A percentile compares a stretch with the other conserved stretches of the same genome.
Conservation (phyloP, 2,888 invertebrate genomes). For the Lochmaea capreae region DNA sequence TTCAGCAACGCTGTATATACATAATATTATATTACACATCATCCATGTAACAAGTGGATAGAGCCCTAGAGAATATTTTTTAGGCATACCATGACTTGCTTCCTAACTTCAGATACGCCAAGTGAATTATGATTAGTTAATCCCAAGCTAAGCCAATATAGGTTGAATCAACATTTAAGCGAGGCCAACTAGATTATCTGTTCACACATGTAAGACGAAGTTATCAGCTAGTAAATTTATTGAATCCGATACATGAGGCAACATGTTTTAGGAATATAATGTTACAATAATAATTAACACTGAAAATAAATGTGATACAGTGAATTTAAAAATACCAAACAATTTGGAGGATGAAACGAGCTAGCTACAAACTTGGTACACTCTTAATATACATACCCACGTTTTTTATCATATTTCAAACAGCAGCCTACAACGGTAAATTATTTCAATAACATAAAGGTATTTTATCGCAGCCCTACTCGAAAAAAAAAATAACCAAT, state of each 20-base stretch:
- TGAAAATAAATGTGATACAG: not conserved
- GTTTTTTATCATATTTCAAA: too few species aligned
- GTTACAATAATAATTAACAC: not conserved
- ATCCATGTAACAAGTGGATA: too few species aligned
- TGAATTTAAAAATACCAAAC: not conserved
- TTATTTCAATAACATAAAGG: too few species aligned
- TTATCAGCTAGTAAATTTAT: slow-evolving; percentile 10
- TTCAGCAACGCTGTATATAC: too few species aligned
- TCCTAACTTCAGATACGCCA: slow-evolving; percentile 15
- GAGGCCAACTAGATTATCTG: slow-evolving; percentile 32
- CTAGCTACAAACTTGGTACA: too few species aligned
- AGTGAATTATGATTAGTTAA: slow-evolving; percentile 26
- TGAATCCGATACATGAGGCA: not conserved
- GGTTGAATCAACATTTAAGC: slow-evolving; percentile 12
- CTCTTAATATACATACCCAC: too few species aligned
- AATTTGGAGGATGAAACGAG: too few species aligned
- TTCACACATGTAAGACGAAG: slow-evolving; percentile 33
- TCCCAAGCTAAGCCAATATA: slow-evolving; percentile 16
- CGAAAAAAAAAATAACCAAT: too few species aligned
- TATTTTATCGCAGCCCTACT: too few species aligned
- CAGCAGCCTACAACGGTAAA: too few species aligned
- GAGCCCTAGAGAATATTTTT: not conserved
- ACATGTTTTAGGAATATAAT: not conserved
- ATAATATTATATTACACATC: too few species aligned
- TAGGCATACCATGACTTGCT: not conserved